phyloP scores from a whole-genome alignment of 2,888 invertebrate species.

The Hydriomena furcata region DNA sequence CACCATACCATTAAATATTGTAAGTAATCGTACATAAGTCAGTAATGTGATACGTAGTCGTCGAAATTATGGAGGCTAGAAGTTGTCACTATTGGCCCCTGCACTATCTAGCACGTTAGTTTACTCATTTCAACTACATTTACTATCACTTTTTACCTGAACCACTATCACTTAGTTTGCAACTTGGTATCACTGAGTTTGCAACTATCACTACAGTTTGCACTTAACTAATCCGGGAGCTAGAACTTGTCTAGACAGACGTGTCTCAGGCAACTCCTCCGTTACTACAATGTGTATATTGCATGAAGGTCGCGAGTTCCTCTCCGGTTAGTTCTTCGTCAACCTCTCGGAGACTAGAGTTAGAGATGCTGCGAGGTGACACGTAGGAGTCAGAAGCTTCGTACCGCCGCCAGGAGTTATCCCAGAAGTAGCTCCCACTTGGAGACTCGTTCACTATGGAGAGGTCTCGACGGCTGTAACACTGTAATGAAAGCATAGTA shows the following conservation, averaged over 20 bases:
- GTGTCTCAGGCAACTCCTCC: constrained; percentile 74
- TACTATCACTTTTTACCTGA: neutral
- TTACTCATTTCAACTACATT: no score
- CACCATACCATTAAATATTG: no score
- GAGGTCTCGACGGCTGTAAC: constrained; percentile 63
- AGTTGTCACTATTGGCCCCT: constrained; percentile 1
- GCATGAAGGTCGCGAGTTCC: constrained; percentile 88
- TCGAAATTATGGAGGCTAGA: no score
- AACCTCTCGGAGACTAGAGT: constrained; percentile 89
- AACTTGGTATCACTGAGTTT: constrained; percentile 11
- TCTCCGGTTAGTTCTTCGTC: constrained; percentile 87
- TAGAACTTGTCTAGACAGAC: constrained; percentile 43
- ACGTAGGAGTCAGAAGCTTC: constrained; percentile 71
- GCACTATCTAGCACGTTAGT: neutral
- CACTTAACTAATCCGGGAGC: constrained; percentile 1
- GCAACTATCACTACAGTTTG: neutral
- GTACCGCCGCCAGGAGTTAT: constrained; percentile 58
- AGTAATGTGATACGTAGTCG: no score
- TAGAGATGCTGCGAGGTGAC: constrained; percentile 86
- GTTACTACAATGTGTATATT: constrained; percentile 84
- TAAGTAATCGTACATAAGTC: no score
- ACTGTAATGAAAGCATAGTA: constrained; percentile 46
- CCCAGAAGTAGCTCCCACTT: constrained; percentile 64
- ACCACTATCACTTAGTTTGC: neutral
- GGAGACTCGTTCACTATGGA: constrained; percentile 68